These are phyloP conservation scores for Stomorhina lunata DNA, from an alignment of 2,888 invertebrate species.

Conservation along the genomic window DNA sequence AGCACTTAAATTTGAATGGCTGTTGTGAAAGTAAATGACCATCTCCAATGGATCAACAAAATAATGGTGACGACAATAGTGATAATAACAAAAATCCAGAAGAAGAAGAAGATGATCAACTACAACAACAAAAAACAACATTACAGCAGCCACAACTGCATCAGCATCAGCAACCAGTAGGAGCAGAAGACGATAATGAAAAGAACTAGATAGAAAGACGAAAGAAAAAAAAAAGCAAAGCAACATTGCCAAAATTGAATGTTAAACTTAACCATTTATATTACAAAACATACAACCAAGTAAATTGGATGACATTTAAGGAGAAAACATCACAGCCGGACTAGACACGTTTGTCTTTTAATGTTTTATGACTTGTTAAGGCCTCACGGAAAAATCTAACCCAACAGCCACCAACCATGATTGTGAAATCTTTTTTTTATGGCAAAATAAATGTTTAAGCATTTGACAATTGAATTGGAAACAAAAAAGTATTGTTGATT, in stretches of 20 bases:
- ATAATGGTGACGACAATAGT: conserved; percentile 27
- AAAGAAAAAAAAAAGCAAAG: not conserved
- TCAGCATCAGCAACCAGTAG: conserved; percentile 9
- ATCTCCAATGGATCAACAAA: conserved; percentile 18
- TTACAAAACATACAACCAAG: not conserved
- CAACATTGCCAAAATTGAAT: conserved; percentile 42
- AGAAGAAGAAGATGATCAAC: not conserved
- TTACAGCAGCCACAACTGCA: not conserved
- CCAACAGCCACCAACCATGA: not conserved
- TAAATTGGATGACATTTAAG: conserved; percentile 10
- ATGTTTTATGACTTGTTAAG: not conserved
- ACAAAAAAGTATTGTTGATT: not conserved
- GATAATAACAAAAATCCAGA: conserved; percentile 6
- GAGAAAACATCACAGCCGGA: not conserved
- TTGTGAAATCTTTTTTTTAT: not conserved
- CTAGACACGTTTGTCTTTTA: not conserved
- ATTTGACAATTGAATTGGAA: too few relatives aligned
- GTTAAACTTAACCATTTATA: not conserved
- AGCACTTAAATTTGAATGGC: conserved; percentile 77
- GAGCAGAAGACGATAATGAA: conserved; percentile 23
- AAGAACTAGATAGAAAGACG: too few relatives aligned
- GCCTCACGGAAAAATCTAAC: not conserved
- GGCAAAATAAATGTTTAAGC: too few relatives aligned
- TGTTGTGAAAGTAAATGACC: conserved; percentile 77
- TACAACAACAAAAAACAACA: too few relatives aligned